A percentile compares a stretch with the other conserved stretches of the same genome.
Evolutionary conservation across 2,888 invertebrate species (phyloP).

Genomic region (Ethmia dodecea): DNA sequence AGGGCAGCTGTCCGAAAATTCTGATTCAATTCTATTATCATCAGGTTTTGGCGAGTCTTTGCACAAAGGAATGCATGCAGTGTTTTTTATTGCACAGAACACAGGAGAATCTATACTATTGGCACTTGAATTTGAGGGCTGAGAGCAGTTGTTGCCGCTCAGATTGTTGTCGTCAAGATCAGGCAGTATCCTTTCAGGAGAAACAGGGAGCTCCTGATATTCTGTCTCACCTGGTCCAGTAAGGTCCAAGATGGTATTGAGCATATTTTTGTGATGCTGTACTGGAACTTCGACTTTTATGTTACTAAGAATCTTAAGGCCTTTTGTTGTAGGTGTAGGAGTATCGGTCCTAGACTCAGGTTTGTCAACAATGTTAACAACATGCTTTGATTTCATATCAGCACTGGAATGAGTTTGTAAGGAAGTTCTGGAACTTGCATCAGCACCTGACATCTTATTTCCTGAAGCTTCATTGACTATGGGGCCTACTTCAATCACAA

Average conservation of each 20-base stretch:
- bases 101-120: slow-evolving; percentile 47
- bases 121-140: slow-evolving; percentile 39
- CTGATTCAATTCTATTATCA: slow-evolving; percentile 55
- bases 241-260: slow-evolving; percentile 65
- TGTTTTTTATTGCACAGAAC: slow-evolving; percentile 68
- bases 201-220: slow-evolving; percentile 36
- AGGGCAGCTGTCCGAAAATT: slow-evolving; percentile 63
- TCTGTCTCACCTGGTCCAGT: slow-evolving; percentile 55
- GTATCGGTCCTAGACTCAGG: slow-evolving; percentile 35
- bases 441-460: slow-evolving; percentile 2
- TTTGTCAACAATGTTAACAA: too few species aligned
- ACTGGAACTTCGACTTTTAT: slow-evolving; percentile 75
- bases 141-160: slow-evolving; percentile 33
- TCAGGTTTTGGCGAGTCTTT: slow-evolving; percentile 46
- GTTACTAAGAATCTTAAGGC: slow-evolving; percentile 72
- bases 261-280: slow-evolving; percentile 63
- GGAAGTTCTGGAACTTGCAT: neutral
- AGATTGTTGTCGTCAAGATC: slow-evolving; percentile 63
- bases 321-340: slow-evolving; percentile 46
- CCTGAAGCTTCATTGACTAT: slow-evolving; percentile 25
- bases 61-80: slow-evolving; percentile 49
- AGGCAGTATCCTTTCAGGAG: slow-evolving; percentile 60
- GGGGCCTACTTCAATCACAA: slow-evolving; percentile 64
- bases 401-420: neutral
- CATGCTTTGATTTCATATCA: slow-evolving; percentile 12